phyloP scores from a whole-genome alignment of 2,888 invertebrate genomes.

The Lydus trimaculatus region DNA sequence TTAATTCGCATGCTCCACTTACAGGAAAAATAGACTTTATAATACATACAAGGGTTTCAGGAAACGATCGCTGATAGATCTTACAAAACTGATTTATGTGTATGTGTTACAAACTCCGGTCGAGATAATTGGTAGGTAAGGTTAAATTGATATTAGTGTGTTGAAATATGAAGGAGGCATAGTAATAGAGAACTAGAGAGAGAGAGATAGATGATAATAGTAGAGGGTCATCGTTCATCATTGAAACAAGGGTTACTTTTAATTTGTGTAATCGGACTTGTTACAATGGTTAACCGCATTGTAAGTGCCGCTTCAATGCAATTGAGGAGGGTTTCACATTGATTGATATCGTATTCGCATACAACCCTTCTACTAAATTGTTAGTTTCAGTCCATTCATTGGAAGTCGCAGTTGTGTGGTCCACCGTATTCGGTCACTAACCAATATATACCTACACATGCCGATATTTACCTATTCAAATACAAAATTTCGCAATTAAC shows the following conservation, averaged over 20 bases:
- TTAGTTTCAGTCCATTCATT: slow-evolving; percentile 10
- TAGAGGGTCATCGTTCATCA: slow-evolving; percentile 29
- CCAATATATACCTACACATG: not conserved
- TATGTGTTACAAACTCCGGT: not conserved
- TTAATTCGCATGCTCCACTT: too few species aligned
- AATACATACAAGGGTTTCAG: not conserved
- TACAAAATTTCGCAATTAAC: not conserved
- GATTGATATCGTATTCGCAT: slow-evolving; percentile 38
- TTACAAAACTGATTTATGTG: not conserved
- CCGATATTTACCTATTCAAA: not conserved
- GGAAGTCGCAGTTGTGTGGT: not conserved
- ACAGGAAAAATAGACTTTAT: too few species aligned
- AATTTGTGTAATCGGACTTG: slow-evolving; percentile 42
- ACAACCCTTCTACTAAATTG: slow-evolving; percentile 35
- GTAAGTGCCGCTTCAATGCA: slow-evolving; percentile 40
- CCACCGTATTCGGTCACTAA: slow-evolving; percentile 1
- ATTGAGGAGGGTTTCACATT: slow-evolving; percentile 37
- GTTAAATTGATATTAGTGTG: not conserved
- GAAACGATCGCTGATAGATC: not conserved
- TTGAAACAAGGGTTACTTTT: slow-evolving; percentile 38
- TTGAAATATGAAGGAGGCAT: not conserved
- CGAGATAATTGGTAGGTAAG: not conserved
- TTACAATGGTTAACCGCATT: slow-evolving; percentile 40
- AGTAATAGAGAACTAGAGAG: not conserved
- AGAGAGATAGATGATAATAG: not conserved